Conservation (phyloP, 2,113 vertebrate genomes). For the Prionailurus viverrinus region DNA sequence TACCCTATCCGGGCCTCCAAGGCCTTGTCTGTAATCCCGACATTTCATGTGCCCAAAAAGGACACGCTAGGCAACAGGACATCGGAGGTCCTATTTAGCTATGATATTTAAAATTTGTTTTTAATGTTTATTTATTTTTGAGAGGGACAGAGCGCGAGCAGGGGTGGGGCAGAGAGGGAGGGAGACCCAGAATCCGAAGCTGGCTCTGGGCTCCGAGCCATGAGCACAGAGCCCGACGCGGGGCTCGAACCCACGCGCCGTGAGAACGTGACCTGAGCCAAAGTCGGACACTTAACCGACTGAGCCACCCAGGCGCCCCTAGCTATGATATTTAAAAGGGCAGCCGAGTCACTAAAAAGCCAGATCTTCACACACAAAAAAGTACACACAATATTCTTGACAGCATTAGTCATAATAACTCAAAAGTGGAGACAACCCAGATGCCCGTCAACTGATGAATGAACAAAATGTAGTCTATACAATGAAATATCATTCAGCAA, state of each 20-base stretch:
- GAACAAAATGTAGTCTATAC: background rate
- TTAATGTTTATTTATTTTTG: too few species aligned
- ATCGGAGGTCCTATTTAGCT: background rate
- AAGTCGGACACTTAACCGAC: too few species aligned
- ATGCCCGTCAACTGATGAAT: background rate
- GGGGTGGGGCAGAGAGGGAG: too few species aligned
- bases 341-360: slow-evolving; percentile 29
- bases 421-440: slow-evolving; percentile 12
- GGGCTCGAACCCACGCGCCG: too few species aligned
- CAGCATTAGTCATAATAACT: slow-evolving; percentile 42
- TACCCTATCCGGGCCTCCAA: background rate
- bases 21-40: background rate
- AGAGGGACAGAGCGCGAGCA: too few species aligned
- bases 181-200: too few species aligned
- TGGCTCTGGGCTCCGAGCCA: too few species aligned
- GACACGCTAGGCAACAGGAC: background rate
- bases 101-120: slow-evolving; percentile 7
- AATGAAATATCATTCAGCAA: background rate
- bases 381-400: slow-evolving; percentile 16
- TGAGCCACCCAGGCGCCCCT: too few species aligned
- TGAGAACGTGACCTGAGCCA: too few species aligned
- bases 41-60: background rate
- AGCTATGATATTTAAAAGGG: slow-evolving; percentile 32
- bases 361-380: background rate
- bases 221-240: too few species aligned